Conservation (phyloP, 2,113 vertebrate species). For the Semnornis frantzii region DNA sequence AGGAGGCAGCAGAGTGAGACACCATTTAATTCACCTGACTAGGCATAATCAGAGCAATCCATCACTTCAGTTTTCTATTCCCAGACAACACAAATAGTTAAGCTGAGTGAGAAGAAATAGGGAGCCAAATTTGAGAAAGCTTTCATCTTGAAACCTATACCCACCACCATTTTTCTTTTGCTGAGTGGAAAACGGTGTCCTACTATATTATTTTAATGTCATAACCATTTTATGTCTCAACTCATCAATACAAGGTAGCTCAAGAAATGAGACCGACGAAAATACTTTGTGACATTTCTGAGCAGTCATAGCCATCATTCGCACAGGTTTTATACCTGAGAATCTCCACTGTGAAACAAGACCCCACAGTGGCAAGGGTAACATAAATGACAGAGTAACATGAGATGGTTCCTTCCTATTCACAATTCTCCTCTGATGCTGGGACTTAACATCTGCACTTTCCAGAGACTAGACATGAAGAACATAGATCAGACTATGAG, state of each 20-base stretch:
- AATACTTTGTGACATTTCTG: background rate
- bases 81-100: background rate
- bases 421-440: background rate
- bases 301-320: background rate
- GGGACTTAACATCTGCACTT: background rate
- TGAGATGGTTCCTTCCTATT: background rate
- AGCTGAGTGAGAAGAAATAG: background rate
- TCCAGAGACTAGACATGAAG: background rate
- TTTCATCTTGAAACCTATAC: background rate
- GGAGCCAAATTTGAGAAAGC: background rate
- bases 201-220: background rate
- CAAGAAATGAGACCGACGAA: background rate
- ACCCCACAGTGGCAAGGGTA: background rate
- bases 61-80: constrained; percentile 47
- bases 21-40: constrained; percentile 57
- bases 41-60: constrained; percentile 56
- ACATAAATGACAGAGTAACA: background rate
- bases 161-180: background rate
- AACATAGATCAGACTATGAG: background rate
- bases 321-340: background rate
- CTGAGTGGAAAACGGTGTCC: background rate
- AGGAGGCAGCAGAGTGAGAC: constrained; percentile 37
- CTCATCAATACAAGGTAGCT: background rate
- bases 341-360: background rate
- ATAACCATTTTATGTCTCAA: background rate